Evolutionary conservation across 2,888 invertebrate genomes (phyloP).

Genomic region (Eupithecia insigniata): DNA sequence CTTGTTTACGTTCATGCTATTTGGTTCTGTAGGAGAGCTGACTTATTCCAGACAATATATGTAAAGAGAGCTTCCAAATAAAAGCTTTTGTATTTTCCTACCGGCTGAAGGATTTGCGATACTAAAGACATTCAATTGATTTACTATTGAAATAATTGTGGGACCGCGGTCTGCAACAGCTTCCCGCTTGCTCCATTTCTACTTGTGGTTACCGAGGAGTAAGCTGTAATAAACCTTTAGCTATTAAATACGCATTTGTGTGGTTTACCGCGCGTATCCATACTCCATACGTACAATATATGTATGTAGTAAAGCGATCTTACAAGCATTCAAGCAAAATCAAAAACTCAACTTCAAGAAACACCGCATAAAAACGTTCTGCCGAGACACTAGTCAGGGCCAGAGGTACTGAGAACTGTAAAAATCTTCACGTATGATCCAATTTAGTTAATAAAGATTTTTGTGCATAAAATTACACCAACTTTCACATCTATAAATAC

Average conservation of each 20-base stretch:
- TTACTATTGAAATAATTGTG: slow-evolving; percentile 65
- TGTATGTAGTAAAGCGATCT: not conserved
- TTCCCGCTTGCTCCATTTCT: slow-evolving; percentile 64
- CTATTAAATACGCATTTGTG: slow-evolving; percentile 30
- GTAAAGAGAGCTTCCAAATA: not conserved
- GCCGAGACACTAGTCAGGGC: not conserved
- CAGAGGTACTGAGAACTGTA: not conserved
- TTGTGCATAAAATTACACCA: slow-evolving; percentile 9
- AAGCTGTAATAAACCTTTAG: slow-evolving; percentile 28
- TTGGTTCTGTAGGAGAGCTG: not conserved
- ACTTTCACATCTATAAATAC: slow-evolving; percentile 22
- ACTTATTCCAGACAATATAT: not conserved
- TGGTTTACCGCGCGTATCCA: slow-evolving; percentile 19
- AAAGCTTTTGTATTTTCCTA: not conserved
- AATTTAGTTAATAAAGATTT: not conserved
- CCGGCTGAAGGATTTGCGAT: slow-evolving; percentile 30
- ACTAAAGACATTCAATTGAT: slow-evolving; percentile 56
- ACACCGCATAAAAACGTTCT: not conserved
- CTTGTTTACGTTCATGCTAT: not conserved
- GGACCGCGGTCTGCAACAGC: slow-evolving; percentile 67
- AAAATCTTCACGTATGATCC: not conserved
- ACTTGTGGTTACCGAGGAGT: slow-evolving; percentile 58
- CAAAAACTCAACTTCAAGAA: not conserved
- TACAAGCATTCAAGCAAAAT: not conserved
- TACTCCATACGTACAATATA: not conserved